These are phyloP conservation scores for Ophion slaviceki DNA, from an alignment of 2,888 invertebrate genomes.

Conservation along the genomic window DNA sequence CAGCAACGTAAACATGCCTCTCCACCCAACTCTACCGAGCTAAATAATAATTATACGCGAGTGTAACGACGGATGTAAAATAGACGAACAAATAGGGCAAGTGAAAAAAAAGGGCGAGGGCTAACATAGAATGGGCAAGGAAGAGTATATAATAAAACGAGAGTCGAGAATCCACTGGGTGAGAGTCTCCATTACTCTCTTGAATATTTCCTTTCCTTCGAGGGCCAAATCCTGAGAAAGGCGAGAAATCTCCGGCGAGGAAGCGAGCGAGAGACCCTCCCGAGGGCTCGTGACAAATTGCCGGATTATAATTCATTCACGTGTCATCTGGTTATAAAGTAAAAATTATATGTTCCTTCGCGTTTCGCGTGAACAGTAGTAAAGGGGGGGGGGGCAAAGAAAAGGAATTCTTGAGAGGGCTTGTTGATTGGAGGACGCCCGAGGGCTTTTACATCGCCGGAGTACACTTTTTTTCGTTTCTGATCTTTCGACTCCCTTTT, in stretches of 20 bases:
- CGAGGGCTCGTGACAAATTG: constrained; percentile 51
- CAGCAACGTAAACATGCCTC: constrained; percentile 55
- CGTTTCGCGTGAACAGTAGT: neutral
- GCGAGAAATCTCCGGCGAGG: constrained; percentile 1
- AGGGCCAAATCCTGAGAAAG: constrained; percentile 32
- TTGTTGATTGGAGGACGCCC: constrained; percentile 19
- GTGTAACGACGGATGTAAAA: constrained; percentile 23
- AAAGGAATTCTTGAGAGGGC: neutral
- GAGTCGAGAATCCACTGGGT: constrained; percentile 15
- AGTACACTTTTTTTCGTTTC: neutral
- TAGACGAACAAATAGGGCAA: neutral
- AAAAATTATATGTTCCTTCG: constrained; percentile 39
- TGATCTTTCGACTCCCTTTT: neutral
- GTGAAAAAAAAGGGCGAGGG: neutral
- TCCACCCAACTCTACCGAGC: constrained; percentile 15
- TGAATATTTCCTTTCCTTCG: constrained; percentile 42
- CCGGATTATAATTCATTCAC: constrained; percentile 43
- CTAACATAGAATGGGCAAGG: neutral
- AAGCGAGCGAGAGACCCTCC: constrained; percentile 6
- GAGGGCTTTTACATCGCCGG: neutral
- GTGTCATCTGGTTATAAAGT: constrained; percentile 44
- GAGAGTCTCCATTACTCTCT: constrained; percentile 31
- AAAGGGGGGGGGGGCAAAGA: neutral
- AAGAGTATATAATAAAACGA: constrained; percentile 6
- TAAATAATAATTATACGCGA: constrained; percentile 30